Evolutionary conservation across 2,113 vertebrate species (phyloP), one percentile per base, ranked within the genome.

Genomic region (Platysternon megacephalum): DNA sequence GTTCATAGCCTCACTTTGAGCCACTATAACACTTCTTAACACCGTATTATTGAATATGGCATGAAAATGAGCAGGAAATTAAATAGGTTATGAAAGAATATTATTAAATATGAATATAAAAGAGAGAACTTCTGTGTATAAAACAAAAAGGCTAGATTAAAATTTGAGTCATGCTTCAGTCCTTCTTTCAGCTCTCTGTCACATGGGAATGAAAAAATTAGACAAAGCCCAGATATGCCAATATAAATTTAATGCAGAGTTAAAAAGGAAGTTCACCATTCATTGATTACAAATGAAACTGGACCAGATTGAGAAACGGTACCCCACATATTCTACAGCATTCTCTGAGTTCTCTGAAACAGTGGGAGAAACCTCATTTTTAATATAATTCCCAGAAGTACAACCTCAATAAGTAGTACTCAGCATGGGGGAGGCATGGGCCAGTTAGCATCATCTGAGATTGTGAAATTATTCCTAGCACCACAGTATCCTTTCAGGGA

Each of bases 51-150:
- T 11, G 2, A 39, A 78, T 88, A 93, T 48, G 83, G 51, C 58
- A 93, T 85, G 10, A 94, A 93, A 96, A 93, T 79, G 35, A 89
- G 53, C 17, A 81, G n/a, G 82, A 96, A 94, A 96, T 87, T 11
- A 85, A 92, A 91, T 35, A 86, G 2, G 5, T 83, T 87, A 51
- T 86, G 53, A 84, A 89, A 93, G 28, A 81, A 86, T 24, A 83
- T 68, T 89, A 74, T 87, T 68, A 79, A 86, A 56, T 53, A 72
- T 46, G 9, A 92, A 48, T 82, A 88, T 72, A 72, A 88, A 65
- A 89, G 4, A 10, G 21, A 72, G 89, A 90, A 12, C 14, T 72
- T 95, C 65, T 88, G 2, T 83, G 8, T 92, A 51, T 61, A 72
- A 93, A 91, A 46, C 11, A 49, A 79, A 83, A 91, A 72, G 39